Percentiles rank a stretch among this genome's conserved stretches.
Conservation (phyloP, 2,797 vertebrate genomes). For the Alectoris magna region DNA sequence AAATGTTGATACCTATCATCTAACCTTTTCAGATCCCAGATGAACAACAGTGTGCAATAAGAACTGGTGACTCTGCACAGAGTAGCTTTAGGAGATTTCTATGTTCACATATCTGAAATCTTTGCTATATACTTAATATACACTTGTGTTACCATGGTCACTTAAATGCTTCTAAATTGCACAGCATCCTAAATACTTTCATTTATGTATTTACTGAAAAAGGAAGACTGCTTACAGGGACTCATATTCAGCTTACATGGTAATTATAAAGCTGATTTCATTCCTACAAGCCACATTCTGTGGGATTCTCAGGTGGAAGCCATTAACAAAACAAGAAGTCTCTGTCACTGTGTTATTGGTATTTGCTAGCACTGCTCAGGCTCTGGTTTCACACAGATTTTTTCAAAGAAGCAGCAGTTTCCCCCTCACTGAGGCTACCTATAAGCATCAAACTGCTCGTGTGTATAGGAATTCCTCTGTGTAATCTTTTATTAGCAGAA, state of each 20-base stretch:
- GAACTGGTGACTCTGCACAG: background rate
- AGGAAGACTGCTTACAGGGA: background rate
- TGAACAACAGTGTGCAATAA: background rate
- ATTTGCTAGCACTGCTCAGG: background rate
- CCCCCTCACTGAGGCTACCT: background rate
- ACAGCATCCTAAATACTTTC: background rate
- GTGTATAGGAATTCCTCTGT: background rate
- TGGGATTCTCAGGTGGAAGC: background rate
- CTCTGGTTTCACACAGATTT: background rate
- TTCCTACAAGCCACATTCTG: background rate
- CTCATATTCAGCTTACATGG: background rate
- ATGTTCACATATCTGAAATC: background rate
- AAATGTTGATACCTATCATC: background rate
- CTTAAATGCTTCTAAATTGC: background rate
- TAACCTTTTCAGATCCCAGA: background rate
- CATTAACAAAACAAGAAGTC: background rate
- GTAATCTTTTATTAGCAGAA: background rate
- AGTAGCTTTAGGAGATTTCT: background rate
- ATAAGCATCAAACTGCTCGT: background rate
- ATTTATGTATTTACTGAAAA: background rate
- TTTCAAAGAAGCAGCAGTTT: background rate
- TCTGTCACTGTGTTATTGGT: background rate
- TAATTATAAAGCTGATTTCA: background rate
- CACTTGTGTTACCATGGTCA: background rate
- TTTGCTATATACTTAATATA: background rate